Conservation (phyloP, 2,888 invertebrate genomes). For the Agrochola macilenta region DNA sequence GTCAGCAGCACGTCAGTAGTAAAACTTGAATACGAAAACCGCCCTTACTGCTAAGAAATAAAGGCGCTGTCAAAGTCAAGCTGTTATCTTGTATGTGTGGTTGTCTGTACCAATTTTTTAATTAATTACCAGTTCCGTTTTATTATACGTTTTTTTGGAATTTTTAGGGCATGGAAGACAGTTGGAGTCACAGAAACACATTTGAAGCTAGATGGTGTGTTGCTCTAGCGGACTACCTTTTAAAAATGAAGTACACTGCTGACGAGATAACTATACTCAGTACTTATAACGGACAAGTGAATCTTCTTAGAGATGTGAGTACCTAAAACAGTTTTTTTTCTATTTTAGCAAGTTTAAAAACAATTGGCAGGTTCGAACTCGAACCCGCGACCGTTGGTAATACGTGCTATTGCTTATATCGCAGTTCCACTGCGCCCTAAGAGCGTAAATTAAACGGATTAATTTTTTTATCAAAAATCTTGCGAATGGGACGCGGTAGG, state of each 20-base stretch:
- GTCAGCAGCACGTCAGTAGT: not conserved
- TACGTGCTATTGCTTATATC: not conserved
- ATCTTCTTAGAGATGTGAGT: conserved; percentile 88
- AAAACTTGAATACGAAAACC: not conserved
- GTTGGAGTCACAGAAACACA: conserved; percentile 91
- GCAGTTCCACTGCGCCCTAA: not conserved
- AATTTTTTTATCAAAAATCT: not conserved
- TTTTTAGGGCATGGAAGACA: conserved; percentile 85
- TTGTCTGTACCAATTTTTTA: not conserved
- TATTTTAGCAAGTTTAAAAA: not conserved
- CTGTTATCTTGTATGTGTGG: not conserved
- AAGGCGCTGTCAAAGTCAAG: not conserved
- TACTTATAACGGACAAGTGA: conserved; percentile 93
- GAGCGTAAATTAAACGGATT: not conserved
- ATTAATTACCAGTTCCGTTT: not conserved
- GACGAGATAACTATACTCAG: conserved; percentile 93
- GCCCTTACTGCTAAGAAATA: not conserved
- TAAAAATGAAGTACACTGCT: conserved; percentile 90
- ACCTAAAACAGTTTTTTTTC: not conserved
- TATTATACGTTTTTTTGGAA: not conserved
- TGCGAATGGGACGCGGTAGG: too few relatives aligned
- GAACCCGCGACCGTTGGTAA: not conserved
- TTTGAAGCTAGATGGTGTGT: conserved; percentile 92
- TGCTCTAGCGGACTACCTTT: conserved; percentile 91
- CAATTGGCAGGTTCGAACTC: not conserved